Evolutionary conservation across 1,140 invertebrate species (phyloP).

Genomic region (Tetramorium alpestre): DNA sequence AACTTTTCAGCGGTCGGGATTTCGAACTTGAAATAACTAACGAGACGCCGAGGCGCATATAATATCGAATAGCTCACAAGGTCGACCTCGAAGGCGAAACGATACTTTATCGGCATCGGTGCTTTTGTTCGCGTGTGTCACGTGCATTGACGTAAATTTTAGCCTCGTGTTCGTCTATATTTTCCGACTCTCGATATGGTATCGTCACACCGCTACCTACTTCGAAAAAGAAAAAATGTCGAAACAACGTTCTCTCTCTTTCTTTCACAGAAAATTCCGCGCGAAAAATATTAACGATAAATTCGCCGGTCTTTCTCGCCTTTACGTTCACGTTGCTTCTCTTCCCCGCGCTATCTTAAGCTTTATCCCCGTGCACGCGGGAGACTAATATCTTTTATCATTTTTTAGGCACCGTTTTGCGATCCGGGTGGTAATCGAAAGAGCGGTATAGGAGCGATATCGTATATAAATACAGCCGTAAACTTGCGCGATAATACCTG

Average conservation of each 20-base stretch:
- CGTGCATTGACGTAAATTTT: conserved; percentile 49
- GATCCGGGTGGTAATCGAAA: conserved; percentile 48
- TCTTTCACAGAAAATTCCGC: conserved; percentile 22
- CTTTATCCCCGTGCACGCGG: conserved; percentile 15
- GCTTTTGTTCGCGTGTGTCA: conserved; percentile 44
- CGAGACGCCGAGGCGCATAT: not conserved
- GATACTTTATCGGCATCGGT: conserved; percentile 19
- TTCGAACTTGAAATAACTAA: not conserved
- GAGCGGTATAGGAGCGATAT: not conserved
- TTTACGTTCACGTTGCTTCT: not conserved
- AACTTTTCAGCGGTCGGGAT: not conserved
- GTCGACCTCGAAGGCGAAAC: not conserved
- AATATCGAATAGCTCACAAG: not conserved
- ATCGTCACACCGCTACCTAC: not conserved
- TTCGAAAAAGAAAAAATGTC: conserved; percentile 43
- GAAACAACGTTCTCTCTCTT: not conserved
- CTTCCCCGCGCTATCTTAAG: conserved; percentile 20
- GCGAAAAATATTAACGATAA: conserved; percentile 71
- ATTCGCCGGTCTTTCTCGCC: conserved; percentile 32
- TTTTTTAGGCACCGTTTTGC: conserved; percentile 48
- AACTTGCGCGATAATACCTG: not conserved
- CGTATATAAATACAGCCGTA: conserved; percentile 12
- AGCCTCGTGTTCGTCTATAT: conserved; percentile 22
- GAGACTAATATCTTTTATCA: conserved; percentile 62
- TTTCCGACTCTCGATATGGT: conserved; percentile 9